Base-by-base conservation (phyloP, 2,888 invertebrate genomes). In the Cactoblastis cactorum region DNA sequence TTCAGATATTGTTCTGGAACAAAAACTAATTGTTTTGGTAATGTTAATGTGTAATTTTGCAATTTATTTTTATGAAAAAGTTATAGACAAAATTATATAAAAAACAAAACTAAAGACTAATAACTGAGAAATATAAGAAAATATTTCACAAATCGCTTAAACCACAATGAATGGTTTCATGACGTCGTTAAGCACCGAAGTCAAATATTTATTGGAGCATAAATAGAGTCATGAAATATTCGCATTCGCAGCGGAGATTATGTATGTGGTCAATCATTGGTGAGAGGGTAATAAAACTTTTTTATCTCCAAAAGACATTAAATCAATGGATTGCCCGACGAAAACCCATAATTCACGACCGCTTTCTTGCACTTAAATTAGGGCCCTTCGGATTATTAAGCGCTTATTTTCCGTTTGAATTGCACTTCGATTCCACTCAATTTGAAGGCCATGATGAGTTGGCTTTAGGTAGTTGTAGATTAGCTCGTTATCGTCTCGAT, bases 381-480 rank as follows among this genome's bases (percentile, higher is more conserved):
- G 37, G 47, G 47, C 24, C 19, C 18, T 8, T 15, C 14, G 46
- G 46, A 46, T 35, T 46, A 18, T 46, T 46, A 34, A 35, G 46
- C 19, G 22, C 34, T 46, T 34, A 48, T 38, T 48, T 48, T 48
- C 47, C 47, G 37, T 48, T 24, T 28, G 24, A 48, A 37, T 28
- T 37, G 37, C 47, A 48, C 17, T 38, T 48, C 24, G 47, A 28
- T 48, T 48, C 38, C 37, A 15, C 37, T 48, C 47, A 48, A 37
- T 48, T 48, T 48, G 37, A 28, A 6, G 22, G 47, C 17, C 37
- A 17, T 48, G 47, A 48, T n/a, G n/a, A n/a, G n/a, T 48, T 37
- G 28, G 37, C 37, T 48, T 33, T 38, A 3, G 14, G 19, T 35
- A n/a, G 19, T 35, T 46, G 28, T n/a, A 34, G 34, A 46, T 46